A percentile compares a stretch with the other conserved stretches of the same genome.
phyloP scores from a whole-genome alignment of 1,140 invertebrate species.

The Drosophila aff. region DNA sequence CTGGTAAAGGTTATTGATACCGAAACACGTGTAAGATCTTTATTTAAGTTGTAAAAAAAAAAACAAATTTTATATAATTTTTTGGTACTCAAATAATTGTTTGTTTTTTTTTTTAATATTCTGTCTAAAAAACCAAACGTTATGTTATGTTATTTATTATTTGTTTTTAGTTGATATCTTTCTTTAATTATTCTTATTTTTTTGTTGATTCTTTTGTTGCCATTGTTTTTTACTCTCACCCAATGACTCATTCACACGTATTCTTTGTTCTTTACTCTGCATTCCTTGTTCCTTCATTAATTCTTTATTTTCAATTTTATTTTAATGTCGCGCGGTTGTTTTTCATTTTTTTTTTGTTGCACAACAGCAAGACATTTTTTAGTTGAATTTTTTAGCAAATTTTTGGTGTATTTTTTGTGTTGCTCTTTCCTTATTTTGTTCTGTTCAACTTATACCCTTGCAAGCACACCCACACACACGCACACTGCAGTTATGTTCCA shows the following conservation, averaged over 20 bases:
- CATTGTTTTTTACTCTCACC: constrained; percentile 1
- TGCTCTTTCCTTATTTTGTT: background rate
- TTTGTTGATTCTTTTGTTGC: background rate
- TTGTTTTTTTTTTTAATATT: background rate
- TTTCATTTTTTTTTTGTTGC: constrained; percentile 19
- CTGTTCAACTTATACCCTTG: background rate
- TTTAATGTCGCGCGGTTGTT: constrained; percentile 17
- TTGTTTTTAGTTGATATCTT: constrained; percentile 1
- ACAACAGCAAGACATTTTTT: constrained; percentile 22
- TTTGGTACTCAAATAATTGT: background rate
- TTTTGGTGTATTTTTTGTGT: background rate
- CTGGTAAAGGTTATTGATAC: too few relatives aligned
- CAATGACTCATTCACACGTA: constrained; percentile 24
- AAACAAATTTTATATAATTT: too few relatives aligned
- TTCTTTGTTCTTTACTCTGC: background rate
- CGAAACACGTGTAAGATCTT: too few relatives aligned
- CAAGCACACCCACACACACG: background rate
- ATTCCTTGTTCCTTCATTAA: background rate
- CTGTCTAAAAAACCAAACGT: background rate
- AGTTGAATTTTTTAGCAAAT: constrained; percentile 15
- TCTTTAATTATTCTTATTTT: constrained; percentile 5
- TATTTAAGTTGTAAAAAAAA: too few relatives aligned
- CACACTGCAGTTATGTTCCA: constrained; percentile 22
- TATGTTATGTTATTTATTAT: background rate
- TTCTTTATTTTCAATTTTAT: constrained; percentile 4